Evolutionary conservation across 2,113 vertebrate species (phyloP).

Genomic region (Alethe castanea): DNA sequence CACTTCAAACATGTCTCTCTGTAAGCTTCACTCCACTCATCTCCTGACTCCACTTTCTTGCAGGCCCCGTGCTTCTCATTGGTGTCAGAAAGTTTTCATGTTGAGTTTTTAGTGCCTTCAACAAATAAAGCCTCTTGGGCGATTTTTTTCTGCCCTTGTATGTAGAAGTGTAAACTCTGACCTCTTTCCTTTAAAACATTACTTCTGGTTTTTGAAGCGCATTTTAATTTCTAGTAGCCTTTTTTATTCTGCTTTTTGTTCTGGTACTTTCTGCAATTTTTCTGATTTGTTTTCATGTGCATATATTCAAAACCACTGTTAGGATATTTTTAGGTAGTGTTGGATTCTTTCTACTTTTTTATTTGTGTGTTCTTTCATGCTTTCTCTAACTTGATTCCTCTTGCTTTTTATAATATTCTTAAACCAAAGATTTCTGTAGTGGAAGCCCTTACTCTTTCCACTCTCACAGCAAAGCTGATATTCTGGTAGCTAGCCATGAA

Average conservation of each 20-base stretch:
- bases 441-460: not conserved
- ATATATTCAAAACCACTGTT: not conserved
- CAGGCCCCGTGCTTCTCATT: fast-evolving
- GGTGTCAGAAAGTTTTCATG: not conserved
- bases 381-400: not conserved
- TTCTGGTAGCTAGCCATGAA: not conserved
- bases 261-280: not conserved
- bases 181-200: not conserved
- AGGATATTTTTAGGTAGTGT: not conserved
- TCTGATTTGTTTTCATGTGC: not conserved
- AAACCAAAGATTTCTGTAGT: not conserved
- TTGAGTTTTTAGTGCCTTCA: not conserved
- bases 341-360: not conserved
- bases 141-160: not conserved
- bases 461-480: not conserved
- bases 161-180: not conserved
- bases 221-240: not conserved
- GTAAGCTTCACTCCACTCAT: fast-evolving
- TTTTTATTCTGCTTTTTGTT: not conserved
- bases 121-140: not conserved
- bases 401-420: not conserved
- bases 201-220: not conserved
- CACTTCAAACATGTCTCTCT: fast-evolving
- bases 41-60: not conserved
- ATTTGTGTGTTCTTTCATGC: not conserved